Base-by-base conservation (phyloP, 1,140 invertebrate genomes). In the Mycetomoellerius zeteki region DNA sequence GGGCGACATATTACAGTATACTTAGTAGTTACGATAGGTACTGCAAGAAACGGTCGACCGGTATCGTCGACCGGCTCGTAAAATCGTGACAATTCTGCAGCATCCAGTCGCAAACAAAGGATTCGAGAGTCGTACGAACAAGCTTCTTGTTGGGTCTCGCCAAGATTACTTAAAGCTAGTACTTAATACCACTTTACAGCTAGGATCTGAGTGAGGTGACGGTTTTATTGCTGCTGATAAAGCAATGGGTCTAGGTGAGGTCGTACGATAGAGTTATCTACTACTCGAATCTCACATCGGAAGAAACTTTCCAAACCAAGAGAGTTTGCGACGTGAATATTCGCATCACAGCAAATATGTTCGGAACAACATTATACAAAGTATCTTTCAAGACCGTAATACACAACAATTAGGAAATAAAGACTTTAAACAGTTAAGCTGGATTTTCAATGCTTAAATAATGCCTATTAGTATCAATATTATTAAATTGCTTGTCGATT, bases 181-280 rank as follows among this genome's bases (percentile, higher is more conserved):
- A 33, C 54, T 84, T 84, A 84, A 75, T 71, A 24, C 56, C 69
- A 60, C 80, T 84, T 75, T 84, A 62, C 27, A 37, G 37, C 54
- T 73, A 60, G 69, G 69, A 75, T 75, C 54, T 62, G 14, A 33
- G 69, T 14, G 37, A 73, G 19, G 6, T 37, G 37, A 84, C 24
- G 80, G 19, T 47, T 84, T 84, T 84, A 84, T 62, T 84, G 56
- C 37, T 27, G 71, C 37, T 67, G 75, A 81, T 64, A 78, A 64
- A 65, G 73, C 65, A 85, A 78, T 56, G 60, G 75, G n/a, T 64
- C 47, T 52, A 85, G 82, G 73, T 43, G 82, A 60, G 14, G 52
- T 73, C 54, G 52, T 37, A 56, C 56, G 75, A 27, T 64, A 50
- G 24, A 75, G 24, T 75, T 73, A 73, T 84, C 69, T 16, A 33